Base-by-base conservation (phyloP, 2,113 vertebrate genomes). In the Mustelus asterias region DNA sequence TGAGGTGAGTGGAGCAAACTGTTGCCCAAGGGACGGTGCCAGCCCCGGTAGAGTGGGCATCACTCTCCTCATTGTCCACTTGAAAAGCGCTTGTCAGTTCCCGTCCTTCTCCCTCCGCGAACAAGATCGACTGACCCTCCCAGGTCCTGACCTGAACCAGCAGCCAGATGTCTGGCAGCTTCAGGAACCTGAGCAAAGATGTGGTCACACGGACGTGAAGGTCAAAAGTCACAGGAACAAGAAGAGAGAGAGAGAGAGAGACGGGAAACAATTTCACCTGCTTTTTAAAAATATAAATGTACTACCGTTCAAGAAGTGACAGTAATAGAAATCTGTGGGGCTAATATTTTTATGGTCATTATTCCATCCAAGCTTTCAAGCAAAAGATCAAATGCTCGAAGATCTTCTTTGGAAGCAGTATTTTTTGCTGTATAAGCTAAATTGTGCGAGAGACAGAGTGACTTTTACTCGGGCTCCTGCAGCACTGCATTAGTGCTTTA, bases 1-100 rank as follows among this genome's bases (percentile, higher is more conserved):
- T 95, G 94, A 76, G 94, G 94, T 76, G 69, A 95, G 94, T 69
- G 54, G 94, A 95, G 54, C 94, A 95, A 95, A 95, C 94, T 70
- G 69, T 95, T 95, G 94, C 67, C 69, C 76, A 72, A 95, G 69
- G 54, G 72, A 95, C 94, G 24, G 44, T 95, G 94, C 67, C 67
- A 48, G 94, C 94, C 48, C 48, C 26, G 72, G 67, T 76, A 72
- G 41, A 95, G 94, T 72, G 69, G 69, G 94, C 69, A 72, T 54
- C 69, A 76, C 26, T 70, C 94, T 72, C 37, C 94, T 60, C 69
- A 95, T 95, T 95, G 94, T 95, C 94, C 69, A 44, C 33, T 67
- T 33, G 69, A 95, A 95, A 95, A 16, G 94, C 29, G 69, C 41
- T 76, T 76, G 94, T 95, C 94, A 95, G 44, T 76, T 76, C 67